Conservation (phyloP, 2,113 vertebrate species). For the Bos taurus region DNA sequence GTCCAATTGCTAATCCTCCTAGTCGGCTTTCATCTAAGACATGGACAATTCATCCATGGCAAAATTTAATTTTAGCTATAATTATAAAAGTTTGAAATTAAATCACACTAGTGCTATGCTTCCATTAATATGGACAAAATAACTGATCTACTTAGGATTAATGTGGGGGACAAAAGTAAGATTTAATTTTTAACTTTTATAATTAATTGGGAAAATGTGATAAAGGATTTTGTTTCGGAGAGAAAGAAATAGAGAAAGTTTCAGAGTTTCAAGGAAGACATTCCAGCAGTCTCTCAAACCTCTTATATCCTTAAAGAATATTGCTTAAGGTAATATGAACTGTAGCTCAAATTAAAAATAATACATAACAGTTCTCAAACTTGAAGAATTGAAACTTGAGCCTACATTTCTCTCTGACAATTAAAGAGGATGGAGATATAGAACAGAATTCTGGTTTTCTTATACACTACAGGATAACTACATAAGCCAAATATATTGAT, state of each 20-base stretch:
- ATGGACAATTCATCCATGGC: constrained; percentile 82
- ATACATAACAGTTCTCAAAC: constrained; percentile 43
- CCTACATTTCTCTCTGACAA: neutral
- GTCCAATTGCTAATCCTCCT: constrained; percentile 81
- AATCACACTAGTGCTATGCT: constrained; percentile 83
- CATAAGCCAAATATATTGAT: neutral
- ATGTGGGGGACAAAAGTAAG: constrained; percentile 83
- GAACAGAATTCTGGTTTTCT: neutral
- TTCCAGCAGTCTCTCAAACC: constrained; percentile 31
- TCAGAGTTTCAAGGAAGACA: constrained; percentile 24
- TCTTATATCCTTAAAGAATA: constrained; percentile 68
- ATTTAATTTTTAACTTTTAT: constrained; percentile 86
- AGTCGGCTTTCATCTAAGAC: constrained; percentile 82
- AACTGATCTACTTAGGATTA: constrained; percentile 84
- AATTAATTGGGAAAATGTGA: constrained; percentile 83
- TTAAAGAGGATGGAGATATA: neutral
- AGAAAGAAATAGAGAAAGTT: constrained; percentile 63
- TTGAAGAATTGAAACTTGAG: neutral
- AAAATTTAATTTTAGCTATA: constrained; percentile 88
- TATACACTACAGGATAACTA: neutral
- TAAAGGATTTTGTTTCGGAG: constrained; percentile 84
- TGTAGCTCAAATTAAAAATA: constrained; percentile 59
- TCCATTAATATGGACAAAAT: constrained; percentile 85
- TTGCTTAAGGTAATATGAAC: constrained; percentile 68
- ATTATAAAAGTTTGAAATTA: constrained; percentile 88